Base-by-base conservation (phyloP, 2,797 vertebrate species). In the Pelochelys cantorii region DNA sequence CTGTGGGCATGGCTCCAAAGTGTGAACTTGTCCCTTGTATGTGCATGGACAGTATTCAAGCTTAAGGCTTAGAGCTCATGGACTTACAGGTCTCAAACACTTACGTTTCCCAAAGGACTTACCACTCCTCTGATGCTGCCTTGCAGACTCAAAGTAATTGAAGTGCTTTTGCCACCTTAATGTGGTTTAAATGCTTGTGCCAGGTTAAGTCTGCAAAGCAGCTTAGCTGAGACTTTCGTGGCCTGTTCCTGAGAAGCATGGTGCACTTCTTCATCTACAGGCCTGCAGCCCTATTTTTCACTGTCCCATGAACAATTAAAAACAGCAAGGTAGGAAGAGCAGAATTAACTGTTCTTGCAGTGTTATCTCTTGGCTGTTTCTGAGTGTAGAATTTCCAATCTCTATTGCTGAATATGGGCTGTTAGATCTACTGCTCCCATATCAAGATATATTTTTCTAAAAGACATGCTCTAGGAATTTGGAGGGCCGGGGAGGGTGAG, bases 111-210 rank as follows among this genome's bases (percentile, higher is more conserved):
- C 87, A 80, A 91, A 89, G 86, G 81, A 78, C 4, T 90, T 71
- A 74, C 62, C 52, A 1, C 79, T 77, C 52, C 90, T 93, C 20
- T 82, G 87, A n/a, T 90, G 82, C 56, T 90, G 37, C 75, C 95
- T 82, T 90, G 79, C 59, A 85, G 84, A 79, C 57, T 77, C 90
- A 81, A 87, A 91, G 92, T 80, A 89, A 74, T 90, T 94, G 53
- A 91, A 94, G 79, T 92, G 59, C 87, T 95, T 95, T 89, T 92
- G 85, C 53, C 25, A 53, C 88, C 94, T 93, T 90, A 90, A 92
- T 60, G 85, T 91, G 83, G 79, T 80, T 94, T 81, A 89, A 91
- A 17, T 86, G 48, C 54, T 93, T 94, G 71, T 83, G 31, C 13
- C 34, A 5, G 13, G 13, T 84, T 83, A 89, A 92, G 85, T 78